These are phyloP conservation scores for Chrysocyon brachyurus DNA, from an alignment of 2,797 vertebrate species.

Conservation along the genomic window DNA sequence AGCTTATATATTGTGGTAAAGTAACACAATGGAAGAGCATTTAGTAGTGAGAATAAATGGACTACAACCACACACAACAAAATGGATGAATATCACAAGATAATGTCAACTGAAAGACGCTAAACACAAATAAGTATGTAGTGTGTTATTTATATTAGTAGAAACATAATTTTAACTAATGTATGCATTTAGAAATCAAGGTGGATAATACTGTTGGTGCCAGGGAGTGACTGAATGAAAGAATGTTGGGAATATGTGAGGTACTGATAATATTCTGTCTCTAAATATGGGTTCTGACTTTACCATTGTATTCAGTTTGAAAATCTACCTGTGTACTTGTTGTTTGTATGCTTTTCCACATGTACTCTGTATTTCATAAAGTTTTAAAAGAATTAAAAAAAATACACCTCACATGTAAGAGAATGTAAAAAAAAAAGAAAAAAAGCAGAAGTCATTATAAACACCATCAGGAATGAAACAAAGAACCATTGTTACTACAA, in stretches of 20 bases:
- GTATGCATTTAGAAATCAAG: background rate
- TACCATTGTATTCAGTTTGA: background rate
- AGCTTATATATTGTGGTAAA: background rate
- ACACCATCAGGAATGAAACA: background rate
- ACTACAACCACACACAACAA: background rate
- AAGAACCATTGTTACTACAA: background rate
- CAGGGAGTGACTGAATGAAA: background rate
- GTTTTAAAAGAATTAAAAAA: background rate
- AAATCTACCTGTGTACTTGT: background rate
- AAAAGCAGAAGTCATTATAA: background rate
- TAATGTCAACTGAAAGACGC: background rate
- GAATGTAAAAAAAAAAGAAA: background rate
- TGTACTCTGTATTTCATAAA: background rate
- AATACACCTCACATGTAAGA: background rate
- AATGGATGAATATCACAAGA: background rate
- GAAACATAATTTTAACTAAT: background rate
- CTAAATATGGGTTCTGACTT: background rate
- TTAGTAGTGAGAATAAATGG: background rate
- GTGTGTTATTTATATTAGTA: background rate
- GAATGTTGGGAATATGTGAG: background rate
- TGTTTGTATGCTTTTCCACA: background rate
- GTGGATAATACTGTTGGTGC: background rate
- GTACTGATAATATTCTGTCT: background rate
- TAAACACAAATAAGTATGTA: background rate
- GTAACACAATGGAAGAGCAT: background rate